Evolutionary conservation across 2,797 vertebrate genomes (phyloP).

Genomic region (Falco cherrug): DNA sequence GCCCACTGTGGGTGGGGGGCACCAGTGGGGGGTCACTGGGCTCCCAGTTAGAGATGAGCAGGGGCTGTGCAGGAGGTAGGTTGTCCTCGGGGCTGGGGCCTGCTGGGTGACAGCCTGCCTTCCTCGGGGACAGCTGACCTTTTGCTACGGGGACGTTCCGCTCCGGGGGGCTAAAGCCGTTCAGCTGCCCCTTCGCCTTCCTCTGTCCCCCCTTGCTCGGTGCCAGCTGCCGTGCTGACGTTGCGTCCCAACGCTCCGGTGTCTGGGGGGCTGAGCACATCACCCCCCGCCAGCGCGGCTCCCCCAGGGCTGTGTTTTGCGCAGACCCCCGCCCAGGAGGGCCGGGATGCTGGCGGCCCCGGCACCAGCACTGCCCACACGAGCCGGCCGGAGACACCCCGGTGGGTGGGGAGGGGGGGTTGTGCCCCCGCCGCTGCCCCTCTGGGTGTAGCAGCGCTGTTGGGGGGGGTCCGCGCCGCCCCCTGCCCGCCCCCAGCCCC

Average conservation of each 20-base stretch:
- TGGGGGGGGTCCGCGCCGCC: too few species aligned
- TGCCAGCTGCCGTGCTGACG: accelerated
- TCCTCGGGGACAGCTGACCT: background rate
- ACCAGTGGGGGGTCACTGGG: background rate
- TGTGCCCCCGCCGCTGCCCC: too few species aligned
- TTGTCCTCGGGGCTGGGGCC: background rate
- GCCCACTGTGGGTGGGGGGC: background rate
- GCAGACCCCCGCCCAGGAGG: background rate
- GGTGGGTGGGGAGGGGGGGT: too few species aligned
- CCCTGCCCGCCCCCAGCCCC: background rate
- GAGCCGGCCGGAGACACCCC: too few species aligned
- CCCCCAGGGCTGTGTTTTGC: accelerated
- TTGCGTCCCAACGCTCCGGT: background rate
- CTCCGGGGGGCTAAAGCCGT: background rate
- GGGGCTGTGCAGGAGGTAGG: background rate
- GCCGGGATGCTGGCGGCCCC: background rate
- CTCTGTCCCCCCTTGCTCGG: background rate
- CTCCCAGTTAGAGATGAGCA: background rate
- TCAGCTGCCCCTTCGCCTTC: background rate
- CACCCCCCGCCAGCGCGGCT: accelerated
- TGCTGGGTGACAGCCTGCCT: background rate
- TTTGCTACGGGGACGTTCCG: background rate
- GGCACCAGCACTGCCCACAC: too few species aligned
- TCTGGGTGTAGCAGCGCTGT: too few species aligned
- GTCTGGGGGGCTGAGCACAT: background rate